Base-by-base conservation (phyloP, 2,113 vertebrate species). In the Solea solea region DNA sequence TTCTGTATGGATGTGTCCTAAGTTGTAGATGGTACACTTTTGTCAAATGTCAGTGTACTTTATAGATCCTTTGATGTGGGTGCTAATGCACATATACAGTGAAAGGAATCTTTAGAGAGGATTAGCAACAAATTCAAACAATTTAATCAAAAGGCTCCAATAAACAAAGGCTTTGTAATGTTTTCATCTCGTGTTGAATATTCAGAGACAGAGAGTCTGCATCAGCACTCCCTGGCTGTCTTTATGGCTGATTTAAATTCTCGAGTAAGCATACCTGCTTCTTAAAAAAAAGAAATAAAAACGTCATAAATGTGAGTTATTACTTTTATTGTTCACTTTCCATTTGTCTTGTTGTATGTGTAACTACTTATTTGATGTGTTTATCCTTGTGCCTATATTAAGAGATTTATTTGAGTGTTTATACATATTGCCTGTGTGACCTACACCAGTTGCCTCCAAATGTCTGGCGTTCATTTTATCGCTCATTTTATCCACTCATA, bases 111-210 rank as follows among this genome's bases (percentile, higher is more conserved):
- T 21, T 42, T 0, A 65, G 60, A 59, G 70, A 58, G 64, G 69
- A 84, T 87, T 57, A 78, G 41, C 6, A 66, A 77, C 6, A 69
- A 77, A 76, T 52, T 53, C 46, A 76, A 70, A 62, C 46, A 57
- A 25, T 59, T 70, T 51, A 75, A 69, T 64, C 63, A 70, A 11
- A 54, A 55, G 46, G 51, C 39, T 76, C 57, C 58, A 67, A 9
- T 21, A 68, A 49, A 55, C 45, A 50, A 9, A n/a, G 11, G 27
- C n/a, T 48, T 51, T 64, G 57, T 51, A 39, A 60, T 13, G 64
- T 56, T 72, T 82, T 80, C 63, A 78, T 69, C 54, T 54, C 15
- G 49, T 39, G 40, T 58, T 58, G 67, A 44, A 34, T 66, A 71
- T 78, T 62, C 8, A 7, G 28, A 44, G 54, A 39, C 34, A 34